Base-by-base conservation (phyloP, 2,113 vertebrate species). In the Cinclus mexicanus region DNA sequence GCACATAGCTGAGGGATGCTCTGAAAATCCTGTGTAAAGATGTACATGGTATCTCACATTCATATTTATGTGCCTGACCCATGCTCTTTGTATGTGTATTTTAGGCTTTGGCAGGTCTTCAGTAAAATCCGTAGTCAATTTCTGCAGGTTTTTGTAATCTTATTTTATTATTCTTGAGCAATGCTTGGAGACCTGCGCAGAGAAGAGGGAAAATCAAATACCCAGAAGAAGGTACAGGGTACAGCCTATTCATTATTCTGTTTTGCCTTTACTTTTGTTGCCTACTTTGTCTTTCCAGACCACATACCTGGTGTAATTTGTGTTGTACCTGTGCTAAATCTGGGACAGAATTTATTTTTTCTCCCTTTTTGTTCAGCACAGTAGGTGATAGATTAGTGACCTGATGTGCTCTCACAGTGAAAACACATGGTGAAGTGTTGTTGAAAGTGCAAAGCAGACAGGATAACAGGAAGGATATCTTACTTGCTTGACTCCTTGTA, bases 391-490 rank as follows among this genome's bases (percentile, higher is more conserved):
- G 63, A 77, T 23, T 70, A 55, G 46, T 47, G 82, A 90, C 85
- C 78, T 78, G 57, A n/a, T 63, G 47, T 67, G 84, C 50, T 52
- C 50, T 82, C 50, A 18, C 59, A 82, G 49, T 44, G 63, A 57
- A 83, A 91, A 83, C 50, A 94, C 84, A 63, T 1, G 2, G 42
- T 77, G 55, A 90, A 77, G 28, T 55, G 78, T 57, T 91, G 49
- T 50, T 80, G 83, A 93, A 95, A 76, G 41, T 69, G 83, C 50
- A 79, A 89, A 89, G 33, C 24, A 87, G 89, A 87, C 69, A 81
- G 37, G 35, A 65, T 84, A 78, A 87, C 68, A 77, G 49, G 61
- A 89, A 86, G 9, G 39, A 74, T 70, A 26, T 59, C 74, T 89
- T 61, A 57, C 25, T 89, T 86, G 61, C 50, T 78, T 75, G 23